Percentiles rank a stretch among this genome's conserved stretches.
These are phyloP conservation scores for Pyrochroa serraticornis DNA, from an alignment of 2,888 invertebrate species.

Conservation along the genomic window DNA sequence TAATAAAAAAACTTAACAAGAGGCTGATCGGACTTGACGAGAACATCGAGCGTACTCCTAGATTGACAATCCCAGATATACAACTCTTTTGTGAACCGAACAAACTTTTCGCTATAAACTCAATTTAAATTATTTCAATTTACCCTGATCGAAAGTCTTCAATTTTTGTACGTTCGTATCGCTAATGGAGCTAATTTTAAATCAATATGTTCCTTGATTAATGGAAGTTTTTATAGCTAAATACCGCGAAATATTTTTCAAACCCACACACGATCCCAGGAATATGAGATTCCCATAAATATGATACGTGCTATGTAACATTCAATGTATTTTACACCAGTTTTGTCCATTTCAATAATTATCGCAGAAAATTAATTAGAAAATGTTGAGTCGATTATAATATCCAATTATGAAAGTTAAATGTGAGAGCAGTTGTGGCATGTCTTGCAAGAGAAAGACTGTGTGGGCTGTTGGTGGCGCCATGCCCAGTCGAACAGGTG, in stretches of 20 bases:
- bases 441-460: slow-evolving; percentile 35
- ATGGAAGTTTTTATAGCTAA: too few relatives aligned
- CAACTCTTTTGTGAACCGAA: background rate
- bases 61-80: too few relatives aligned
- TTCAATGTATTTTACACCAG: slow-evolving; percentile 1
- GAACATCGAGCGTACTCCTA: too few relatives aligned
- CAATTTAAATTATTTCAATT: slow-evolving; percentile 8
- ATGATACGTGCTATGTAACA: too few relatives aligned
- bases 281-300: too few relatives aligned
- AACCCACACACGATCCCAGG: too few relatives aligned
- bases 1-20: background rate
- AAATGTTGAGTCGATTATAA: slow-evolving; percentile 33
- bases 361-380: slow-evolving; percentile 24
- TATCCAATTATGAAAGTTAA: slow-evolving; percentile 36
- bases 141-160: slow-evolving; percentile 1
- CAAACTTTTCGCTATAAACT: slow-evolving; percentile 3
- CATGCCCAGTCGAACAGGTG: slow-evolving; percentile 51
- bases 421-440: slow-evolving; percentile 33
- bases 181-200: too few relatives aligned
- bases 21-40: too few relatives aligned
- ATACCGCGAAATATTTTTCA: too few relatives aligned
- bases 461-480: slow-evolving; percentile 52
- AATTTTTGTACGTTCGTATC: background rate
- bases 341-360: slow-evolving; percentile 13
- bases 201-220: too few relatives aligned